Evolutionary conservation across 2,797 vertebrate species (phyloP), one percentile per base, ranked within the genome.

Genomic region (Mycteria americana): DNA sequence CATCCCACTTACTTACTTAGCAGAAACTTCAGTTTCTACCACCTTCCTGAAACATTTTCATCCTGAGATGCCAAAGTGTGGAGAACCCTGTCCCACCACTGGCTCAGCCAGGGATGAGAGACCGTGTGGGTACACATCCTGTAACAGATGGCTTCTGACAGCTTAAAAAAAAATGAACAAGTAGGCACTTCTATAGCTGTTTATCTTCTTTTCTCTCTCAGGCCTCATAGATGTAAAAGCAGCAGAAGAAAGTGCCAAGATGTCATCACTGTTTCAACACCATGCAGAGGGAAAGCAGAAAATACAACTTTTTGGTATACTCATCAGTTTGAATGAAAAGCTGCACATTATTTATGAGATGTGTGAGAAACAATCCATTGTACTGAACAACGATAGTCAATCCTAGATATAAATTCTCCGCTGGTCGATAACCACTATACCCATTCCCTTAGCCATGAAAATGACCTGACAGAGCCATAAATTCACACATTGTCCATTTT

Each of bases 401-500:
- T 97, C 88, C 97, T 76, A 97, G 91, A 96, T 96, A 98, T 98
- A 98, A 98, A 98, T 98, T 97, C 96, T 98, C 87, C 31, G 48
- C 96, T 97, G 97, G 98, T 98, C 98, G 98, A 98, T 98, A 98
- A 98, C 97, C 97, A 98, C 98, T 98, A 97, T 97, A 98, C 96
- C 88, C 90, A 97, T 98, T 98, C 97, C 97, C 96, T 98, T 98
- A 98, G 98, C 97, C 98, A 97, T 97, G 97, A 98, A 96, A 98
- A 97, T 97, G 97, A 98, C 96, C 94, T 98, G 98, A 98, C 98
- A 98, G 98, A 96, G 97, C 95, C 97, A 98, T 98, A 98, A 98
- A 98, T 98, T 98, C 97, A 98, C 97, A 97, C 5, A 45, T 27
- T 92, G 65, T 95, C 93, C 95, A 92, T 97, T 96, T 95, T 96